Percentiles rank a stretch among this genome's conserved stretches.
phyloP scores from a whole-genome alignment of 2,113 vertebrate genomes.

The Aramus guarauna region DNA sequence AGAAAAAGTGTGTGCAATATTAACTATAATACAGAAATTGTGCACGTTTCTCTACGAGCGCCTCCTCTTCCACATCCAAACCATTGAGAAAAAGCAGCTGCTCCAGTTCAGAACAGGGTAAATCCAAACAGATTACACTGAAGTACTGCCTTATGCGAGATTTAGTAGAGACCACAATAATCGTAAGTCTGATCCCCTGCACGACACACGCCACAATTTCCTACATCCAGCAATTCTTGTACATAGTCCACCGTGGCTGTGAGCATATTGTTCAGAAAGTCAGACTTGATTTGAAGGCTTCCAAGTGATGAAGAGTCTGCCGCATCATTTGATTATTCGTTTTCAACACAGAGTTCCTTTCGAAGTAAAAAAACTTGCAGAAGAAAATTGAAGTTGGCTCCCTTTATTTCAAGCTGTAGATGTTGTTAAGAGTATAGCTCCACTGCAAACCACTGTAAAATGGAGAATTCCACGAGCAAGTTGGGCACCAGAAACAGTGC shows the following conservation, averaged over 20 bases:
- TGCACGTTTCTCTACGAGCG: rapidly evolving
- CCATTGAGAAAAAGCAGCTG: slow-evolving; percentile 8
- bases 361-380: background rate
- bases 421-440: background rate
- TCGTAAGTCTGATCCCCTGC: background rate
- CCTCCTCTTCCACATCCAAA: background rate
- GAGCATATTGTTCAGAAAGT: background rate
- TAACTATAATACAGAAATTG: background rate
- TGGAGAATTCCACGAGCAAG: background rate
- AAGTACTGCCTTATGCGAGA: background rate
- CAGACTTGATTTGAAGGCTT: background rate
- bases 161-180: background rate
- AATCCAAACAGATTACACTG: slow-evolving; percentile 2
- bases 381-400: background rate
- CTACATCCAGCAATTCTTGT: background rate
- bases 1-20: background rate
- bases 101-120: background rate
- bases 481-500: background rate
- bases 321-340: background rate
- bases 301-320: background rate
- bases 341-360: background rate
- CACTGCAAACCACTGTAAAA: background rate
- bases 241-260: background rate
- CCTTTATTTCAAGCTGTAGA: background rate
- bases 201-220: background rate